Evolutionary conservation across 2,113 vertebrate species (phyloP), one percentile per base, ranked within the genome.

Genomic region (Mesoclemmys tuberculata): DNA sequence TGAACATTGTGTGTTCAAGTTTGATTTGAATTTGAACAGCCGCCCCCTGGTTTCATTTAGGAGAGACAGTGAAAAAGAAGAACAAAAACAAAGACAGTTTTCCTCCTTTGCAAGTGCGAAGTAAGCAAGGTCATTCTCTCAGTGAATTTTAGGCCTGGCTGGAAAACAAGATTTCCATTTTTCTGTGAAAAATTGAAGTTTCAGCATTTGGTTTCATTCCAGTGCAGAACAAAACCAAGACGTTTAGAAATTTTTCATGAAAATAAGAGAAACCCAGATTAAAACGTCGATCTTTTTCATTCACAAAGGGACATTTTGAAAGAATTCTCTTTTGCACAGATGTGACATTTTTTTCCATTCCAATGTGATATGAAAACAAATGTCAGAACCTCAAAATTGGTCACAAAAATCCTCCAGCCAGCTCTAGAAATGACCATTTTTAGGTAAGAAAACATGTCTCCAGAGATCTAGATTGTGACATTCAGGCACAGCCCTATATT

Each of bases 331-430:
- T 49, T 49, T 58, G 56, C 26, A 58, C 26, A 58, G 29, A 29
- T 11, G 2, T 58, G 26, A 58, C 5, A 26, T 35, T 71, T 82
- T 27, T 78, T 22, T 74, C 64, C 80, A 41, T 86, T 90, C 79
- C 81, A 92, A 84, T 22, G 56, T 56, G 93, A 29, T 89, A 93
- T 11, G 55, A 93, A 90, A 83, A 86, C 44, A 85, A 52, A 80
- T 51, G 90, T 92, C 87, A 92, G 41, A 54, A 71, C 80, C 80
- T 77, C 93, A 80, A 51, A 93, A 93, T 54, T 8, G 90, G n/a
- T 90, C 52, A 88, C 38, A 41, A 82, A 41, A 86, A 49, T 46
- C 85, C n/a, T 74, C 68, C 38, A 21, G 49, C 41, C 92, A n/a
- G 29, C 58, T 61, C 58, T 61, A 61, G 58, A 61, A 61, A 35